These are phyloP conservation scores for Cephus sareptanus DNA, from an alignment of 2,888 invertebrate genomes.

Conservation along the genomic window DNA sequence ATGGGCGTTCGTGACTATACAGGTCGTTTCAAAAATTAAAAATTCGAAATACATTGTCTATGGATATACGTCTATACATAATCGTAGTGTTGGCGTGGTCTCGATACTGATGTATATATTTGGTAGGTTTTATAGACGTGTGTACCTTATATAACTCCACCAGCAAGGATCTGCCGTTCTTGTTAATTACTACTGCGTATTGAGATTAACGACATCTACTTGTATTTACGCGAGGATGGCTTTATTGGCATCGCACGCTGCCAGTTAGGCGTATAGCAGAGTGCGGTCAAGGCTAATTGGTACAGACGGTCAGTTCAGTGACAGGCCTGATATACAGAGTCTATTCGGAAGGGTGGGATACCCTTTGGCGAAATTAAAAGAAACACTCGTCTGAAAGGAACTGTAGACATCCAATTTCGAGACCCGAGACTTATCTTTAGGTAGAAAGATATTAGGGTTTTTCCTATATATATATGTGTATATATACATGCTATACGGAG, in stretches of 20 bases:
- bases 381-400: background rate
- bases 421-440: background rate
- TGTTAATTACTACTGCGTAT: conserved; percentile 41
- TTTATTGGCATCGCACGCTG: conserved; percentile 35
- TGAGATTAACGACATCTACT: conserved; percentile 45
- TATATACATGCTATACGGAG: background rate
- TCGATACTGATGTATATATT: background rate
- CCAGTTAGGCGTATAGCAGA: background rate
- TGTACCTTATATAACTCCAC: background rate
- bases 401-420: background rate
- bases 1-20: background rate
- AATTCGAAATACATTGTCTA: background rate
- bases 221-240: conserved; percentile 36
- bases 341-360: background rate
- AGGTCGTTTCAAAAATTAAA: background rate
- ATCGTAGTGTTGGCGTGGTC: background rate
- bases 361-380: conserved; percentile 4
- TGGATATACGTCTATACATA: background rate
- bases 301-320: conserved; percentile 16
- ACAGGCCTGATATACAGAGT: conserved; percentile 8
- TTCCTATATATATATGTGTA: background rate
- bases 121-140: background rate
- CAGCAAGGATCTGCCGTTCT: conserved; percentile 14
- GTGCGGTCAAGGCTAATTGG: conserved; percentile 16
- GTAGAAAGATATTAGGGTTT: background rate